phyloP scores from a whole-genome alignment of 2,113 vertebrate species.

The human (Homo sapiens) region DNA sequence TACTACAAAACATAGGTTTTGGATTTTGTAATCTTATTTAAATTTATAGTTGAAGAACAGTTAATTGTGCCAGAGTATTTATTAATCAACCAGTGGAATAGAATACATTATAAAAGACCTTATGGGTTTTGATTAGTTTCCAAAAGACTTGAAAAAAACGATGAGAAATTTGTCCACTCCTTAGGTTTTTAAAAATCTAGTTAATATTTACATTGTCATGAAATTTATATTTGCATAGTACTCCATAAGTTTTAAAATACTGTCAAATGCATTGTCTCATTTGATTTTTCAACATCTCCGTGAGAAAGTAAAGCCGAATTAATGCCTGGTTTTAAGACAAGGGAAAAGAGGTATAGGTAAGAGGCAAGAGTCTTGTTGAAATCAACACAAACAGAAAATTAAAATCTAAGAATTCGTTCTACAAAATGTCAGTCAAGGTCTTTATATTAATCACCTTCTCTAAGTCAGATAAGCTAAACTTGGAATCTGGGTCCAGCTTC shows the following conservation, averaged over 20 bases:
- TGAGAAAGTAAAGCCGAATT: conserved; percentile 3
- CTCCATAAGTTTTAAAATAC: neutral
- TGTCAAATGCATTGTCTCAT: neutral
- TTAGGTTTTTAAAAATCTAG: neutral
- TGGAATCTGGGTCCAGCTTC: neutral
- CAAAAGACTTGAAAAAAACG: conserved; percentile 41
- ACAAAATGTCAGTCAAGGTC: neutral
- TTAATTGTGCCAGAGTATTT: neutral
- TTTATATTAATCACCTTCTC: neutral
- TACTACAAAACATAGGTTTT: neutral
- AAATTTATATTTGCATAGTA: neutral
- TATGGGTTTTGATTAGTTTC: neutral
- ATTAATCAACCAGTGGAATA: neutral
- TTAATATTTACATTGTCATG: conserved; percentile 32
- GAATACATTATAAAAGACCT: neutral
- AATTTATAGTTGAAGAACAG: conserved; percentile 1
- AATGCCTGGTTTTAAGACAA: conserved; percentile 36
- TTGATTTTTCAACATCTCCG: neutral
- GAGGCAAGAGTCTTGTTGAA: neutral
- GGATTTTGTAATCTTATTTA: conserved; percentile 28
- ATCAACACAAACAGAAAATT: neutral
- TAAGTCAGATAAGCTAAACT: neutral
- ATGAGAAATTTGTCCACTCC: neutral
- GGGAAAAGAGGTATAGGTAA: neutral
- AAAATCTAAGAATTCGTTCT: neutral